phyloP scores from a whole-genome alignment of 2,797 vertebrate genomes.

The Adrianichthys oophorus region DNA sequence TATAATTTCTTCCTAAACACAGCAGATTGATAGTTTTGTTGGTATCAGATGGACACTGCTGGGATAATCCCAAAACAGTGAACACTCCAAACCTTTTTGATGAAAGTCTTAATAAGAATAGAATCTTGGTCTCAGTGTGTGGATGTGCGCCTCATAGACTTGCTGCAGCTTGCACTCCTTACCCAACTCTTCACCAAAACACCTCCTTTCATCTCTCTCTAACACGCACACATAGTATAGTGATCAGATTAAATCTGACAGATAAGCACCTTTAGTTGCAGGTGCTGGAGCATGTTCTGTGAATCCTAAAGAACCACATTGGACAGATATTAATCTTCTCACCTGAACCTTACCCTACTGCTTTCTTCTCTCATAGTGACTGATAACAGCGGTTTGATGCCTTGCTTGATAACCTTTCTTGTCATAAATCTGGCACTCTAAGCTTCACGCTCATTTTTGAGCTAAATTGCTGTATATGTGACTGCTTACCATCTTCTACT shows the following conservation, averaged over 20 bases:
- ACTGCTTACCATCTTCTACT: no score
- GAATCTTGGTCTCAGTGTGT: constrained; percentile 31
- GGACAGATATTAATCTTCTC: constrained; percentile 53
- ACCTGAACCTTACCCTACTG: constrained; percentile 18
- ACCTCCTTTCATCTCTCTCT: constrained; percentile 23
- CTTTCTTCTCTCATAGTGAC: constrained; percentile 23
- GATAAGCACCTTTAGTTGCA: constrained; percentile 61
- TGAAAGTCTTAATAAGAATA: constrained; percentile 11
- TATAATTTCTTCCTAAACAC: constrained; percentile 20
- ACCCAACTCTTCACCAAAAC: constrained; percentile 24
- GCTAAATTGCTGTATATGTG: no score
- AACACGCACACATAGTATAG: constrained; percentile 28
- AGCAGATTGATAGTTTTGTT: constrained; percentile 16
- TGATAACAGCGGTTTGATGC: constrained; percentile 7
- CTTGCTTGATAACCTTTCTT: constrained; percentile 16
- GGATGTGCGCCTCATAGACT: constrained; percentile 31
- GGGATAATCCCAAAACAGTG: constrained; percentile 29
- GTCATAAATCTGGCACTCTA: constrained; percentile 7
- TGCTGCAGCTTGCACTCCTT: constrained; percentile 50
- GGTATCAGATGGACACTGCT: constrained; percentile 27
- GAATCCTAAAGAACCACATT: constrained; percentile 54
- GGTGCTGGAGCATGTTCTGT: constrained; percentile 45
- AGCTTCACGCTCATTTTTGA: not conserved
- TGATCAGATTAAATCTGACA: constrained; percentile 59
- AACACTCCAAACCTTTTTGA: constrained; percentile 14